Base-by-base conservation (phyloP, 2,113 vertebrate genomes). In the Centropus bengalensis region DNA sequence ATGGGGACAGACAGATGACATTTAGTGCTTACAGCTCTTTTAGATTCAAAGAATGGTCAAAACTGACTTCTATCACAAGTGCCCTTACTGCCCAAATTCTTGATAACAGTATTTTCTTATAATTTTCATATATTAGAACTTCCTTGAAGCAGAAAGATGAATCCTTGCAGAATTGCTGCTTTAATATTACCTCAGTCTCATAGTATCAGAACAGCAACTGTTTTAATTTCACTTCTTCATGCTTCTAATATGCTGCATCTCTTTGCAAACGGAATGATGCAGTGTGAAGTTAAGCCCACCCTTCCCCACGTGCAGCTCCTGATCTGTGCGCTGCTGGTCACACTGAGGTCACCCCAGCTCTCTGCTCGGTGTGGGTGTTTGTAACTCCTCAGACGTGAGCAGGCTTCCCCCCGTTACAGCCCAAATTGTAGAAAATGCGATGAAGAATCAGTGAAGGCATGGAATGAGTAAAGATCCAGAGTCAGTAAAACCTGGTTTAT, bases 1-100 rank as follows among this genome's bases (percentile, higher is more conserved):
- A 60, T 33, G 44, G 38, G 94, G 87, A 94, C 83, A 91, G 92
- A 64, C 82, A 96, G 91, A 92, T 97, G 96, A 97, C 96, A 93
- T 96, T 96, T 71, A 56, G 91, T 92, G 71, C 93, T 94, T 94
- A 77, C 7, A 47, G 92, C 86, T 88, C 95, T 96, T 92, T 86
- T 51, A 69, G 82, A 93, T 94, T 94, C 90, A 83, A 96, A 94
- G 93, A 93, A 91, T 92, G 96, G 94, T 97, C 95, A 95, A 89
- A 94, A 95, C 74, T 91, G 89, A 87, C 71, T 94, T 86, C 93
- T 87, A 92, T 86, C 83, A 84, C 66, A 56, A 71, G 81, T 82
- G 91, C 58, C 80, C 88, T 32, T 64, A 62, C 93, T 97, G 92
- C 93, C 84, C 86, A 90, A 93, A 93, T 80, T 78, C 56, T 36